phyloP scores from a whole-genome alignment of 2,113 vertebrate genomes.

The Chionis minor region DNA sequence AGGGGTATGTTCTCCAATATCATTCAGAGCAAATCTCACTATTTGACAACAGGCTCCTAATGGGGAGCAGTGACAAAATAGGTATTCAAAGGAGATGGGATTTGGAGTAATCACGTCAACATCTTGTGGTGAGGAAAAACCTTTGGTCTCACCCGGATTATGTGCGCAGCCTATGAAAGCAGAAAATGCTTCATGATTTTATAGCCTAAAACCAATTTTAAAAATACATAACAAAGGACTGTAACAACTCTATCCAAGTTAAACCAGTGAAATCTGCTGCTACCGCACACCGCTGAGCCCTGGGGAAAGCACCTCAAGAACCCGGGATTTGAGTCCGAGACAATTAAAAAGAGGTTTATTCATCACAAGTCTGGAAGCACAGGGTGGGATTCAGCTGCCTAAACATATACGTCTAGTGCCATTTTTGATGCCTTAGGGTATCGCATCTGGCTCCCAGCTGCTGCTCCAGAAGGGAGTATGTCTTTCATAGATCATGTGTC shows the following conservation, averaged over 20 bases:
- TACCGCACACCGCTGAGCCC: conserved; percentile 34
- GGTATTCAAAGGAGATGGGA: conserved; percentile 29
- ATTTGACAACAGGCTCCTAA: conserved; percentile 7
- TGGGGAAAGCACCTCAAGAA: conserved; percentile 57
- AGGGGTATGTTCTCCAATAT: neutral
- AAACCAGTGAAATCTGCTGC: conserved; percentile 46
- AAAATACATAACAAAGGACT: conserved; percentile 54
- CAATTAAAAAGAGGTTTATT: conserved; percentile 36
- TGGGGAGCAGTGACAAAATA: neutral
- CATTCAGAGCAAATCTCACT: neutral
- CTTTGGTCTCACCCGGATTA: conserved; percentile 61
- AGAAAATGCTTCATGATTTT: conserved; percentile 38
- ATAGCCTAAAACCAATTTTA: conserved; percentile 55
- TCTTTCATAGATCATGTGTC: conserved; percentile 33
- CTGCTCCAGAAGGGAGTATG: conserved; percentile 20
- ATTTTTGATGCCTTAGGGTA: conserved; percentile 31
- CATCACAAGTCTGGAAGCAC: conserved; percentile 42
- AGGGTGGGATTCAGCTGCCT: conserved; percentile 61
- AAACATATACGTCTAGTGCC: conserved; percentile 28
- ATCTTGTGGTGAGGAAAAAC: conserved; percentile 43
- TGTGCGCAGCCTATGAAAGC: neutral
- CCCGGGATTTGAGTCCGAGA: conserved; percentile 35
- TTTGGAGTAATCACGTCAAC: conserved; percentile 52
- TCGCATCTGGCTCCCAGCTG: conserved; percentile 35
- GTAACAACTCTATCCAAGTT: conserved; percentile 56